Evolutionary conservation across 2,113 vertebrate genomes (phyloP), one percentile per base, ranked within the genome.

Genomic region (Nematolebias whitei): DNA sequence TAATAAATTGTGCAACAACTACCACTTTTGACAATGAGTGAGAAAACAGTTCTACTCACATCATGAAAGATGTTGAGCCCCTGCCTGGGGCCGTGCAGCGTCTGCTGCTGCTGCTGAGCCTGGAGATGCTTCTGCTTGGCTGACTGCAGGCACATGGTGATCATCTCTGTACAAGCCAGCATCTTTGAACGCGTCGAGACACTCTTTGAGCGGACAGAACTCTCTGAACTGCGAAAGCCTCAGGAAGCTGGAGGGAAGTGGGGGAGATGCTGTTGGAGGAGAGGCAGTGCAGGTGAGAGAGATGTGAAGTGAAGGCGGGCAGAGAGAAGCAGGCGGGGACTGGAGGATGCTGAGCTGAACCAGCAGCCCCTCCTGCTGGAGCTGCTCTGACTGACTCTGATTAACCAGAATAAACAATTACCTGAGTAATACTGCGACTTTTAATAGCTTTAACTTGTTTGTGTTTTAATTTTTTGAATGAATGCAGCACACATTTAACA

Each of bases 71-170:
- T 93, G 69, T 83, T 86, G 11, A 93, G 91, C 54, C 91, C 93
- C 35, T 92, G 90, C 41, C 81, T 88, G 61, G 82, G 23, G 71
- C 61, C 80, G 65, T 74, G 84, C 69, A 71, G 84, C 62, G 67
- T 86, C 59, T 75, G 88, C 58, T 75, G 85, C n/a, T 87, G 82
- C 62, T 87, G 84, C 71, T 87, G 87, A 78, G 87, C 87, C 74
- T 56, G 86, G 4, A 92, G 86, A 67, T 93, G 91, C 83, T 91
- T 91, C 82, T 91, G 90, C 79, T 94, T 94, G 76, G 91, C 90
- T 20, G 92, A 92, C 79, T 93, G 93, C 67, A 94, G 89, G 71
- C 93, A 94, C 93, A 93, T 92, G 14, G 93, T 94, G 83, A 94
- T 94, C 84, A 94, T 92, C 80, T 94, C 93, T 45, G 93, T 87